Base-by-base conservation (phyloP, 2,113 vertebrate species). In the Apeltes quadracus region DNA sequence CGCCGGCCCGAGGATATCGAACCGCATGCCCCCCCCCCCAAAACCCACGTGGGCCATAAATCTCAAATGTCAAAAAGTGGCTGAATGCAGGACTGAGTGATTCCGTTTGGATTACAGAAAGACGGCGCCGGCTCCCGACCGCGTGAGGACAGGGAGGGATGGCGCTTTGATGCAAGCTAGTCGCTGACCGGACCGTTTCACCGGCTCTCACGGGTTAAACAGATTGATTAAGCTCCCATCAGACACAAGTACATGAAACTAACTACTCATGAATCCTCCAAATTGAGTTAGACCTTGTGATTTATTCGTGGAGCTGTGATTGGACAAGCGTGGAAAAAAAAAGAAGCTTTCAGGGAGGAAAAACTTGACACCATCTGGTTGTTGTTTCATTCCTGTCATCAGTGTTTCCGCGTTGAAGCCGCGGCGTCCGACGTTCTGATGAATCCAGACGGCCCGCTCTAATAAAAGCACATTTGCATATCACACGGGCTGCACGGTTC, bases 61-160 rank as follows among this genome's bases (percentile, higher is more conserved):
- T 91, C 88, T 87, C 63, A 75, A 80, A 89, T 80, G 89, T 88
- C 89, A 89, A 75, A 90, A 90, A 86, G 78, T 84, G 83, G 77
- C 71, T 78, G 73, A 73, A 74, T 59, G 70, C 44, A 32, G 63
- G 75, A 64, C 73, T 87, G 88, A 92, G 90, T 89, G 75, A 89
- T 89, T 91, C 83, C 83, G 77, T 80, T 75, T 73, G 69, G 67
- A 82, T 48, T 43, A 75, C 54, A 74, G 58, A 82, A 78, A 75
- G 38, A 2, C 1, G 22, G 59, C 43, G 71, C 56, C 34, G 57
- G 9, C 55, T 25, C 58, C n/a, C 61, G 32, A 69, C 32, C 32
- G 72, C 67, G 68, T 57, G 79, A 71, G 44, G 61, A 56, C 27
- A 80, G 78, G 79, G 69, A 68, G 27, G 61, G 65, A 81, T 66